Conservation (phyloP, 1,140 invertebrate genomes). For the Pygmarrhopalites habei region DNA sequence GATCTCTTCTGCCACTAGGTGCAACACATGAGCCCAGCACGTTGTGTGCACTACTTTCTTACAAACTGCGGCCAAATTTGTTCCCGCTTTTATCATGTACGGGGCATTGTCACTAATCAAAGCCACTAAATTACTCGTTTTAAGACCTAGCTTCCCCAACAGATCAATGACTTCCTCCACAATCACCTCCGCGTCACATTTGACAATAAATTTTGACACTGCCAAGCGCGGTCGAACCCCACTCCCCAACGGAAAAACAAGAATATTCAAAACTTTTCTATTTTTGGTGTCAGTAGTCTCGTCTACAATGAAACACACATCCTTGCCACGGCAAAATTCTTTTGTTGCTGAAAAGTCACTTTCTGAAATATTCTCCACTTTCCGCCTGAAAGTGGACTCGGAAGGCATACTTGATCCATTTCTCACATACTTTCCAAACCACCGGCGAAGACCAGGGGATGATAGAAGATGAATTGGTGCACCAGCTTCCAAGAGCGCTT, state of each 20-base stretch:
- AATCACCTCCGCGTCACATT: background rate
- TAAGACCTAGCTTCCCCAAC: background rate
- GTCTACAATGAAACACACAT: background rate
- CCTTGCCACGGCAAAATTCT: background rate
- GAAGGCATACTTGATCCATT: background rate
- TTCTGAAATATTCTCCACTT: background rate
- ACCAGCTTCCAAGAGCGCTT: background rate
- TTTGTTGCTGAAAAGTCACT: background rate
- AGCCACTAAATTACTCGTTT: background rate
- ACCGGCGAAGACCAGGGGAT: background rate
- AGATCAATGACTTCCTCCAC: background rate
- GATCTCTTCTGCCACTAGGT: background rate
- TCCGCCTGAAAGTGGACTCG: background rate
- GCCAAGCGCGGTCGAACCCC: background rate
- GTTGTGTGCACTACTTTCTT: background rate
- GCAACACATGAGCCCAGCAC: background rate
- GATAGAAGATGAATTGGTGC: background rate
- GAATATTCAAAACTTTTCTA: conserved; percentile 10
- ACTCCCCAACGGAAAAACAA: background rate
- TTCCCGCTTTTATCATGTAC: background rate
- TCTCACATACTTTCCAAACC: background rate
- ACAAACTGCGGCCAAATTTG: background rate
- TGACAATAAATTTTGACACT: background rate
- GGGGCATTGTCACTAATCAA: background rate
- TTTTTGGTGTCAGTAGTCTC: background rate